A percentile compares a stretch with the other conserved stretches of the same genome.
phyloP scores from a whole-genome alignment of 2,888 invertebrate species.

The Craniophora ligustri region DNA sequence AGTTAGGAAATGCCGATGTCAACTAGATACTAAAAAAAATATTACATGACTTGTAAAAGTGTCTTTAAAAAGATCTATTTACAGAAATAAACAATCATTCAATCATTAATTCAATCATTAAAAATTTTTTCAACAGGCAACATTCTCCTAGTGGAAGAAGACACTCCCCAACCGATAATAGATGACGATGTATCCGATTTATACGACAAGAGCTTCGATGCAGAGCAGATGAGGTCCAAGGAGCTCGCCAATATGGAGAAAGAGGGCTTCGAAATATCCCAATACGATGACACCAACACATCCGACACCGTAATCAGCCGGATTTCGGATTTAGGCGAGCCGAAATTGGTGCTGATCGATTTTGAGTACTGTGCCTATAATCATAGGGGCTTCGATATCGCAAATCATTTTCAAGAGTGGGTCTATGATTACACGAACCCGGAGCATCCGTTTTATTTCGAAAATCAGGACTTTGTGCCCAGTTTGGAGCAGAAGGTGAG shows the following conservation, averaged over 20 bases:
- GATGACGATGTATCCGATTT: constrained; percentile 64
- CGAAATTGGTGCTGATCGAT: constrained; percentile 94
- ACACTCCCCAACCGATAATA: constrained; percentile 41
- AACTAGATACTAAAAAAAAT: no score
- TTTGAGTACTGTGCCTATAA: constrained; percentile 99
- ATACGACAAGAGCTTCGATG: constrained; percentile 61
- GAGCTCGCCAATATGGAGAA: constrained; percentile 47
- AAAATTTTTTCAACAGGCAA: constrained; percentile 82
- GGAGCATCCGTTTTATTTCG: constrained; percentile 93
- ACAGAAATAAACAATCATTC: no score
- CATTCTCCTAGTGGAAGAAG: constrained; percentile 87
- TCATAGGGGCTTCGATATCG: constrained; percentile 95
- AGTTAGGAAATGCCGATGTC: no score
- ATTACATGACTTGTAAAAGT: no score
- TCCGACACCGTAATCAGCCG: constrained; percentile 69
- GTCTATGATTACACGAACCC: constrained; percentile 95
- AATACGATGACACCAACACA: constrained; percentile 72
- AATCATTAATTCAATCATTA: no score
- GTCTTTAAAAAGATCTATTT: no score
- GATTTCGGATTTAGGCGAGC: constrained; percentile 83
- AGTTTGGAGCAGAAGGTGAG: constrained; percentile 93
- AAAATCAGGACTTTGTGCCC: constrained; percentile 91
- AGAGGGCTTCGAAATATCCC: constrained; percentile 33
- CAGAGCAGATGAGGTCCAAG: constrained; percentile 28
- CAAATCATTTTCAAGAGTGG: constrained; percentile 98